These are phyloP conservation scores for Mugil cephalus DNA, from an alignment of 2,113 vertebrate species.

Conservation along the genomic window DNA sequence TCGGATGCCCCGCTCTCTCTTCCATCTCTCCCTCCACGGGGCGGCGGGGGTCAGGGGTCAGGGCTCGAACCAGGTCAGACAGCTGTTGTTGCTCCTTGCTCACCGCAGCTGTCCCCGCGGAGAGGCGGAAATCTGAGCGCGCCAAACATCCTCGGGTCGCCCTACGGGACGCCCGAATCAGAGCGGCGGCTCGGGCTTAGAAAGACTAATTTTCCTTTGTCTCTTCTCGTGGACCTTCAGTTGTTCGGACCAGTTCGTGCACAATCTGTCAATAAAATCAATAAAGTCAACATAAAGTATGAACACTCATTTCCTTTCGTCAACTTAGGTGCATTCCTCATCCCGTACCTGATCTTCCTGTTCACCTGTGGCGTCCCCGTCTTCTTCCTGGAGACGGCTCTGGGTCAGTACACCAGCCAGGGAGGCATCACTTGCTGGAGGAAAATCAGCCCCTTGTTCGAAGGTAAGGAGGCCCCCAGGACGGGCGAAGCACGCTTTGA, in stretches of 20 bases:
- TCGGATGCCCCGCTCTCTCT: conserved; percentile 10
- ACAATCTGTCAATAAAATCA: too few relatives aligned
- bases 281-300: too few relatives aligned
- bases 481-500: not conserved
- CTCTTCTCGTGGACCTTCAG: too few relatives aligned
- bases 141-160: conserved; percentile 34
- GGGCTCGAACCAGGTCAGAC: conserved; percentile 66
- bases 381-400: conserved; percentile 91
- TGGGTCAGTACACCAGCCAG: conserved; percentile 94
- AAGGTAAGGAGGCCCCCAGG: conserved; percentile 81
- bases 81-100: conserved; percentile 80
- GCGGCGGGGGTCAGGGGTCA: conserved; percentile 60
- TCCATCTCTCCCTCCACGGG: conserved; percentile 39
- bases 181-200: not conserved
- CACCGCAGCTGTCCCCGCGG: conserved; percentile 71
- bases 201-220: not conserved
- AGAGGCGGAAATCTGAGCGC: conserved; percentile 61
- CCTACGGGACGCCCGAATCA: conserved; percentile 3
- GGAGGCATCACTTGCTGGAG: conserved; percentile 93
- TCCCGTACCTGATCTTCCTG: conserved; percentile 96
- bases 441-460: conserved; percentile 93
- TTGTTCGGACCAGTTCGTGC: too few relatives aligned
- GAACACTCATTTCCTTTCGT: not conserved
- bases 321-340: conserved; percentile 92
- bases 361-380: conserved; percentile 94